Conservation (phyloP, 2,113 vertebrate species). For the Takifugu bimaculatus region DNA sequence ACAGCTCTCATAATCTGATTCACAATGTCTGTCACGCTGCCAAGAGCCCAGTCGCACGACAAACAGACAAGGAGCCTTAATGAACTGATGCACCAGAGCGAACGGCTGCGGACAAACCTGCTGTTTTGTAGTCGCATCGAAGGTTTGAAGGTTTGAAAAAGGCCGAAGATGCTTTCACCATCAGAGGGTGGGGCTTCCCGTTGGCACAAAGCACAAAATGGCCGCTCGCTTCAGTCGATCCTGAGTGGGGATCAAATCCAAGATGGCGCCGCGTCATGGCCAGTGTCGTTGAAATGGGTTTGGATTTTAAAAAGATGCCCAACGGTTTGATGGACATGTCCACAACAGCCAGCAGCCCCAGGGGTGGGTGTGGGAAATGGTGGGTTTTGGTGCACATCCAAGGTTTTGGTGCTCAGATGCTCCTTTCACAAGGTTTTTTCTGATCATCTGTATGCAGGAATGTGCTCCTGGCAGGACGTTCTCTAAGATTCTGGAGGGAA, state of each 20-base stretch:
- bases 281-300: neutral
- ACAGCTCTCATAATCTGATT: conserved; percentile 69
- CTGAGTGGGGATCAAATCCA: conserved; percentile 20
- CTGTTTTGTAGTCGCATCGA: too few species aligned
- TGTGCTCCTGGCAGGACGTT: conserved; percentile 56
- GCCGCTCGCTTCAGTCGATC: conserved; percentile 16
- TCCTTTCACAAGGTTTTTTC: conserved; percentile 46
- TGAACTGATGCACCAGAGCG: conserved; percentile 63
- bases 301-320: neutral
- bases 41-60: conserved; percentile 62
- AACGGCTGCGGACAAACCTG: conserved; percentile 40
- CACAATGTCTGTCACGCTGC: conserved; percentile 66
- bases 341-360: neutral
- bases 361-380: conserved; percentile 25
- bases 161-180: too few species aligned
- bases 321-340: conserved; percentile 23
- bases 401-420: conserved; percentile 37
- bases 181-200: conserved; percentile 15
- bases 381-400: conserved; percentile 54
- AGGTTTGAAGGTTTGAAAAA: too few species aligned
- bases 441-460: conserved; percentile 71
- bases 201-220: conserved; percentile 51
- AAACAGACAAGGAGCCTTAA: conserved; percentile 57
- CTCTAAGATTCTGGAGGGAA: conserved; percentile 18
- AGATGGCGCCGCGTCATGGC: conserved; percentile 38